Base-by-base conservation (phyloP, 2,888 invertebrate genomes). In the Clepsis dumicolana region DNA sequence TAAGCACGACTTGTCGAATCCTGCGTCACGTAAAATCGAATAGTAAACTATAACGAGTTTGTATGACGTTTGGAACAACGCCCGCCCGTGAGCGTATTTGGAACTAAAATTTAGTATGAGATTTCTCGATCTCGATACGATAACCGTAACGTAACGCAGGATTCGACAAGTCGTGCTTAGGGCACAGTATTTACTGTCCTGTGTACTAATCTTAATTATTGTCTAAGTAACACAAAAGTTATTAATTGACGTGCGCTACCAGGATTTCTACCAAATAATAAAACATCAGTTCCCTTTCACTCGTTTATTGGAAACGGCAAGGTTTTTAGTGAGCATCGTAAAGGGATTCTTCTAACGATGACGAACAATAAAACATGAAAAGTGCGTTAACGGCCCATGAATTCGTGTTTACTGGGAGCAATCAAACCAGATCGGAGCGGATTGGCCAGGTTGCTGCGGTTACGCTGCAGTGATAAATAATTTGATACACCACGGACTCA, bases 301-400 rank as follows among this genome's bases (percentile, higher is more conserved):
- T 84, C 83, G 84, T 85, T 86, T 85, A 85, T 85, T 84, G 83
- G 80, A 81, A 83, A 82, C 78, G 78, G 77, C 75, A 80, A 82
- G 82, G 83, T 85, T 87, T 85, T 86, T 82, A 85, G 82, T 80
- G 81, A 75, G 73, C 79, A 77, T 85, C 89, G 86, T 91, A 90
- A 91, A 91, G 75, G 70, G 85, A 81, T 86, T 88, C 86, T 85
- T 83, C 83, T 86, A 86, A 90, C 90, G 88, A 90, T 86, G 84
- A 85, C 83, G 78, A 80, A 88, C 87, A 90, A 86, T 91, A 91
- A 90, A 92, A 90, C 89, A 87, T 86, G 87, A 86, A 90, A 90
- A 90, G 87, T 89, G 85, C 89, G 89, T 88, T 91, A 91, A 91
- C 89, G 87, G 82, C 82, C 89, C 75, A 91, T 91, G 90, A 91